These are phyloP conservation scores for Alligator mississippiensis DNA, from an alignment of 2,113 vertebrate genomes.

Conservation along the genomic window DNA sequence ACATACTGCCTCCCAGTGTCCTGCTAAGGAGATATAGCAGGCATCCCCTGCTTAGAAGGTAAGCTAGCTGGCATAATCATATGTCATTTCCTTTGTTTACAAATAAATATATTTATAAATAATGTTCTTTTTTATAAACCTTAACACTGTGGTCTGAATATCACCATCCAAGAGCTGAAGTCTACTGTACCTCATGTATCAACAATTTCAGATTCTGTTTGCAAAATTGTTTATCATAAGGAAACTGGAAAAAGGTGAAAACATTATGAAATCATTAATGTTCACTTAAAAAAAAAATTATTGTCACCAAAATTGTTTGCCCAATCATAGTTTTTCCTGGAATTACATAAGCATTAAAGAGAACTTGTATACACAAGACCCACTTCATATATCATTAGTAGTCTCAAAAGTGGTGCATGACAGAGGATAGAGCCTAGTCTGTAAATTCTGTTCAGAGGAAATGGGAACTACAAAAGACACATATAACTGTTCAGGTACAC, in stretches of 20 bases:
- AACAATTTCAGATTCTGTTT: background rate
- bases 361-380: background rate
- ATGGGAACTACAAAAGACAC: background rate
- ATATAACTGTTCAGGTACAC: too few species aligned
- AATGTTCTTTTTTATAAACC: background rate
- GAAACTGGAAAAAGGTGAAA: background rate
- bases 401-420: background rate
- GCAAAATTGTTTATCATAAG: background rate
- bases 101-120: background rate
- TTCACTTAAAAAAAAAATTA: background rate
- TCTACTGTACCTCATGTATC: background rate
- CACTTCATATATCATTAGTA: background rate
- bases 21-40: rapidly evolving
- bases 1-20: background rate
- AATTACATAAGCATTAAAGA: background rate
- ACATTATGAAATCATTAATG: too few species aligned
- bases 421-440: background rate
- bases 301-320: background rate
- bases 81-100: background rate
- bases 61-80: background rate
- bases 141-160: background rate
- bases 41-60: background rate
- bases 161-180: background rate
- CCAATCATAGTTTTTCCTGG: background rate
- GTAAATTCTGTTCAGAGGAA: background rate